phyloP scores from a whole-genome alignment of 2,113 vertebrate genomes.

The Sinocyclocheilus anshuiensis region DNA sequence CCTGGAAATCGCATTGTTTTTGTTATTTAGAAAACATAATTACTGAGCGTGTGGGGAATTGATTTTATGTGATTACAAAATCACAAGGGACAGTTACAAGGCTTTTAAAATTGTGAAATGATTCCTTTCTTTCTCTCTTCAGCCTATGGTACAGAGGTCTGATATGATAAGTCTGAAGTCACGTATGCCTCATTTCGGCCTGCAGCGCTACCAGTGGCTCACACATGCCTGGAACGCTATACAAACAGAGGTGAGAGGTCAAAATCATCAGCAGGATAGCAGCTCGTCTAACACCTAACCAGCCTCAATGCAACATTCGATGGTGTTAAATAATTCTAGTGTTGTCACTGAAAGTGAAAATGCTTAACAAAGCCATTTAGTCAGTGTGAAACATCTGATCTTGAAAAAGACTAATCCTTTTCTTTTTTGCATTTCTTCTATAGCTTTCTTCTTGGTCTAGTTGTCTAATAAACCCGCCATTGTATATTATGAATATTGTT shows the following conservation, averaged over 20 bases:
- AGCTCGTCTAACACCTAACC: not conserved
- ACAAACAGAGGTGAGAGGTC: slow-evolving; percentile 88
- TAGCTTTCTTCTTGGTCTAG: no score
- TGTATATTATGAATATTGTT: no score
- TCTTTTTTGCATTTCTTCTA: no score
- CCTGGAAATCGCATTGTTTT: not conserved
- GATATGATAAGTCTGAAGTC: slow-evolving; percentile 97
- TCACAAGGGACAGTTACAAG: not conserved
- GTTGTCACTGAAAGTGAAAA: not conserved
- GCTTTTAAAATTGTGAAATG: not conserved
- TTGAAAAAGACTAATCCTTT: no score
- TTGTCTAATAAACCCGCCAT: no score
- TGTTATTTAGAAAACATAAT: not conserved
- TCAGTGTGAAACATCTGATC: not conserved
- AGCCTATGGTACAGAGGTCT: slow-evolving; percentile 90
- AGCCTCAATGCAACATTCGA: not conserved
- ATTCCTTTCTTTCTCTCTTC: slow-evolving; percentile 54
- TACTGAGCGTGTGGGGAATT: not conserved
- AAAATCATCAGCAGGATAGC: not conserved
- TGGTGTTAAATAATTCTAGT: not conserved
- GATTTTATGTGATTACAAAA: not conserved
- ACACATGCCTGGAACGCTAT: slow-evolving; percentile 98
- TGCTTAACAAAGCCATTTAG: not conserved
- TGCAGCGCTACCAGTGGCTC: slow-evolving; percentile 92
- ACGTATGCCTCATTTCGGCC: slow-evolving; percentile 91